A percentile compares a stretch with the other conserved stretches of the same genome.
phyloP scores from a whole-genome alignment of 2,888 invertebrate genomes.

The Crepidodera aurea region DNA sequence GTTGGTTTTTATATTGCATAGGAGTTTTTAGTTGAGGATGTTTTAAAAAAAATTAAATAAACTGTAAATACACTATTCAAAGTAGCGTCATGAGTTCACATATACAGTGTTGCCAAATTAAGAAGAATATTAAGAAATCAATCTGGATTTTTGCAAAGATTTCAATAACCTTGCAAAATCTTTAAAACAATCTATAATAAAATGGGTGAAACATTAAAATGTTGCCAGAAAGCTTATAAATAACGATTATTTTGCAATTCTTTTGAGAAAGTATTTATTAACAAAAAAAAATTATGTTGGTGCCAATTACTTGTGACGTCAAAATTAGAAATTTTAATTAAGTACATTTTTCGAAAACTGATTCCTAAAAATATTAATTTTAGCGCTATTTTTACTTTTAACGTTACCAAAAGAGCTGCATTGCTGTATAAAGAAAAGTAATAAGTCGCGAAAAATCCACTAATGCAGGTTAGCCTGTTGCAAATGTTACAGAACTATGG shows the following conservation, averaged over 20 bases:
- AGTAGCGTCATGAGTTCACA: constrained; percentile 19
- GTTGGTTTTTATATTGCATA: constrained; percentile 8
- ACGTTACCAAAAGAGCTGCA: no score
- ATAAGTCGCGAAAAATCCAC: no score
- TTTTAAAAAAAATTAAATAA: constrained; percentile 12
- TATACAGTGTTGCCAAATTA: constrained; percentile 20
- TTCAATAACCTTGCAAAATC: neutral
- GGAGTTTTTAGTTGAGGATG: neutral
- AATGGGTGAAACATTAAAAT: neutral
- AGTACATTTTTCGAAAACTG: no score
- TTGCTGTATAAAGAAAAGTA: no score
- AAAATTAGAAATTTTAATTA: neutral
- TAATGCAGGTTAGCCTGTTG: no score
- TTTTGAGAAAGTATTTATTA: neutral
- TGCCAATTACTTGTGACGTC: neutral
- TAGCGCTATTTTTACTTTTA: no score
- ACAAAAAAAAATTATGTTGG: neutral
- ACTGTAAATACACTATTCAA: constrained; percentile 22
- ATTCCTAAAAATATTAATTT: no score
- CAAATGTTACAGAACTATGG: no score
- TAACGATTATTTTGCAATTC: neutral
- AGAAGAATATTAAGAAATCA: constrained; percentile 17
- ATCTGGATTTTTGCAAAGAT: neutral
- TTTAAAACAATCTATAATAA: neutral
- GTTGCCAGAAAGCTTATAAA: no score